Conservation (phyloP, 2,113 vertebrate species). For the Marcusenius ussheri region DNA sequence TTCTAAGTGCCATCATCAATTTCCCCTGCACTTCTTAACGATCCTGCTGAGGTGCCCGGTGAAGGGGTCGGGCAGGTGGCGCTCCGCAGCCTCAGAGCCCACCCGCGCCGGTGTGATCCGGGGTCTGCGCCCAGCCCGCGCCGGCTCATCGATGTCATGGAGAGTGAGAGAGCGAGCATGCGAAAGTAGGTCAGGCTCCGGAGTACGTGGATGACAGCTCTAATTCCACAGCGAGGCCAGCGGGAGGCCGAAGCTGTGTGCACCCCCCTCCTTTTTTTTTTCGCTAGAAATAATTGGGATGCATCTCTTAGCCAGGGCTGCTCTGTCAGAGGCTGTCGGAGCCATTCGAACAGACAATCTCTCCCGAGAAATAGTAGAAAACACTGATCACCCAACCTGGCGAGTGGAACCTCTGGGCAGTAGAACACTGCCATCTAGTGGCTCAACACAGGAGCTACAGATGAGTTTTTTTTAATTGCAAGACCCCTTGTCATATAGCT, state of each 20-base stretch:
- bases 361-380: background rate
- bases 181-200: slow-evolving; percentile 32
- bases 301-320: slow-evolving; percentile 35
- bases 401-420: background rate
- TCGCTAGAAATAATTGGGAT: slow-evolving; percentile 43
- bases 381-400: background rate
- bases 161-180: background rate
- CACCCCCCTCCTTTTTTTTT: slow-evolving; percentile 23
- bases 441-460: background rate
- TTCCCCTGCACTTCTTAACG: slow-evolving; percentile 38
- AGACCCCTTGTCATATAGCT: background rate
- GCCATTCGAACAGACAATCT: slow-evolving; percentile 3
- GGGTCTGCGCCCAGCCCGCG: background rate
- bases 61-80: background rate
- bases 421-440: slow-evolving; percentile 40
- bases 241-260: background rate
- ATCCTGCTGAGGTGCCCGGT: slow-evolving; percentile 10
- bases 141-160: slow-evolving; percentile 1
- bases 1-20: slow-evolving; percentile 43
- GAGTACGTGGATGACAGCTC: slow-evolving; percentile 23
- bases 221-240: slow-evolving; percentile 20
- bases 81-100: background rate
- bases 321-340: slow-evolving; percentile 11
- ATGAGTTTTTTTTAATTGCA: background rate
- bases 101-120: background rate